Evolutionary conservation across 1,140 invertebrate genomes (phyloP).

Genomic region (Contarinia nasturtii): DNA sequence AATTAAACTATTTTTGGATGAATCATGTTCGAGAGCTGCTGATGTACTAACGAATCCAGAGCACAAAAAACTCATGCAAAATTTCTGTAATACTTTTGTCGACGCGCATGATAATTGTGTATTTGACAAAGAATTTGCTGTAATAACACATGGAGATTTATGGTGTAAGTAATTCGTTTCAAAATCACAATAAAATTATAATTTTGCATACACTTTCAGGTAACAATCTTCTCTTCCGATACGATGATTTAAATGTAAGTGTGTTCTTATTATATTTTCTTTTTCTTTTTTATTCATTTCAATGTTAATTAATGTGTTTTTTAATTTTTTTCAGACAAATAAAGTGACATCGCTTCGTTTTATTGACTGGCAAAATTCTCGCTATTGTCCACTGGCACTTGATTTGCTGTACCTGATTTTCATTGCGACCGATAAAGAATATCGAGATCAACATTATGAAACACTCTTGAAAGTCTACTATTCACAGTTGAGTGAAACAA

Average conservation of each 20-base stretch:
- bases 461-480: too few relatives aligned
- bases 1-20: not conserved
- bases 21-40: not conserved
- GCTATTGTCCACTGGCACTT: slow-evolving; percentile 32
- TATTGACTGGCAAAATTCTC: slow-evolving; percentile 34
- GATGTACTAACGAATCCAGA: not conserved
- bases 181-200: too few relatives aligned
- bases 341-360: slow-evolving; percentile 22
- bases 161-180: too few relatives aligned
- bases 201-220: too few relatives aligned
- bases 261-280: slow-evolving; percentile 14
- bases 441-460: too few relatives aligned
- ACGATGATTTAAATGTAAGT: slow-evolving; percentile 30
- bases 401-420: slow-evolving; percentile 37
- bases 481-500: too few relatives aligned
- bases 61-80: not conserved
- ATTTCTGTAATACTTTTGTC: not conserved
- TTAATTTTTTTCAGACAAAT: slow-evolving; percentile 10
- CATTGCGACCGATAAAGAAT: slow-evolving; percentile 26
- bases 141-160: slow-evolving; percentile 7
- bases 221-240: slow-evolving; percentile 29
- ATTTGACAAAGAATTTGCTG: slow-evolving; percentile 3
- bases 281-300: slow-evolving; percentile 3
- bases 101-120: not conserved
- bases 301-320: not conserved